Evolutionary conservation across 2,113 vertebrate species (phyloP), one percentile per base, ranked within the genome.

Genomic region (Aphyosemion australe): DNA sequence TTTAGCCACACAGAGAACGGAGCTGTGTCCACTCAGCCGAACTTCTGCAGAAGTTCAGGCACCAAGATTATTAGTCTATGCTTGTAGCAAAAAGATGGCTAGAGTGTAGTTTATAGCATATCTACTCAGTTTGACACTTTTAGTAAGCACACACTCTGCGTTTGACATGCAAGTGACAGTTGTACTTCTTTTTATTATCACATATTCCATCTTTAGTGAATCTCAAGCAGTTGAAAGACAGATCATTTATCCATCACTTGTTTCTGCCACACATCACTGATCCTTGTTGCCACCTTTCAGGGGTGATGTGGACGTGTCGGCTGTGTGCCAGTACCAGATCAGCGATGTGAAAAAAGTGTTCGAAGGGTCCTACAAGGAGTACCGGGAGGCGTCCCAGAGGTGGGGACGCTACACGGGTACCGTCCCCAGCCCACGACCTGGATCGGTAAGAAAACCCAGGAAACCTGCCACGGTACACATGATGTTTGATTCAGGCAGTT

Each of bases 351-450:
- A 93, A 75, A 92, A 88, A 19, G 96, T 95, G 4, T 99, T 99
- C 0, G 94, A 98, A 42, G 96, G 97, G 0, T 93, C 93, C 56
- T 99, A 95, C 90, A 98, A 97, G 78, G 97, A 98, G 41, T 96
- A 95, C 84, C 88, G 91, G 0, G 95, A 97, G 75, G 85, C 94
- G 1, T 94, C 95, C 0, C 95, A 98, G 90, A 94, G 91, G 62
- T 98, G 97, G 97, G 93, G 92, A 0, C 92, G 92, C 4, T 98
- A 94, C 68, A 94, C 86, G 0, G 94, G 94, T 0, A 32, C 90
- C 0, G 92, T 97, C 4, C 96, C 96, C 0, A 80, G 26, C 87
- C 97, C 32, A 0, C 91, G 96, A 13, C 97, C 97, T 0, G 97
- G 97, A 48, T 93, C 95, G 65, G 97, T 99, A 90, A 96, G 95